These are phyloP conservation scores for Acanthiza pusilla DNA, from an alignment of 2,797 vertebrate genomes.

Conservation along the genomic window DNA sequence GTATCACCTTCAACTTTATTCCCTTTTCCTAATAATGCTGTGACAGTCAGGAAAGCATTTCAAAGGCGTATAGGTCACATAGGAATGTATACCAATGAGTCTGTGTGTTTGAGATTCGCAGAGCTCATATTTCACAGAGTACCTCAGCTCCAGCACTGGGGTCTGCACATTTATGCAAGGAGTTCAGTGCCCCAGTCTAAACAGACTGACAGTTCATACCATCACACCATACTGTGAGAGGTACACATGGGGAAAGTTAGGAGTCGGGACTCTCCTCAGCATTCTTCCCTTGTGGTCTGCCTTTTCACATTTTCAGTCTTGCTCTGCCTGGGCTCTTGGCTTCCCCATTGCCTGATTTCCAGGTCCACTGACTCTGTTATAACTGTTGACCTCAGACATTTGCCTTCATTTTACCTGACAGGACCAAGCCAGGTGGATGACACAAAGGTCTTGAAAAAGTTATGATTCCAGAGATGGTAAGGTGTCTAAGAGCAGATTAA, in stretches of 20 bases:
- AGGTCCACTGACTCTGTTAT: not conserved
- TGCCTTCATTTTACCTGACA: fast-evolving
- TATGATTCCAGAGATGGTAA: not conserved
- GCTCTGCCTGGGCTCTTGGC: not conserved
- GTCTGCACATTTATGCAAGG: not conserved
- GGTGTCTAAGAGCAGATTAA: not conserved
- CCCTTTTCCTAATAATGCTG: not conserved
- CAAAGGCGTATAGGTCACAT: not conserved
- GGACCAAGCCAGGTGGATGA: not conserved
- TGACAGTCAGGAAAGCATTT: not conserved
- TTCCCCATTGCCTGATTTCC: not conserved
- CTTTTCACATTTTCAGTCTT: not conserved
- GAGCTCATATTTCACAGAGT: not conserved
- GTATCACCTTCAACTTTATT: not conserved
- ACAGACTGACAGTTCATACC: not conserved
- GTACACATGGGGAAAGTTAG: not conserved
- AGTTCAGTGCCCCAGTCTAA: not conserved
- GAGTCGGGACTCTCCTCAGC: not conserved
- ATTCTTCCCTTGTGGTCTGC: not conserved
- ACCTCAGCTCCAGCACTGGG: not conserved
- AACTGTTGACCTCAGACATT: not conserved
- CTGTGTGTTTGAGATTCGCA: not conserved
- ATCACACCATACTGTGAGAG: too few relatives aligned
- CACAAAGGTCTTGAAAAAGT: not conserved
- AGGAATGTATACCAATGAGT: not conserved